Evolutionary conservation across 2,797 vertebrate genomes (phyloP), one percentile per base, ranked within the genome.

Genomic region (Huso huso): DNA sequence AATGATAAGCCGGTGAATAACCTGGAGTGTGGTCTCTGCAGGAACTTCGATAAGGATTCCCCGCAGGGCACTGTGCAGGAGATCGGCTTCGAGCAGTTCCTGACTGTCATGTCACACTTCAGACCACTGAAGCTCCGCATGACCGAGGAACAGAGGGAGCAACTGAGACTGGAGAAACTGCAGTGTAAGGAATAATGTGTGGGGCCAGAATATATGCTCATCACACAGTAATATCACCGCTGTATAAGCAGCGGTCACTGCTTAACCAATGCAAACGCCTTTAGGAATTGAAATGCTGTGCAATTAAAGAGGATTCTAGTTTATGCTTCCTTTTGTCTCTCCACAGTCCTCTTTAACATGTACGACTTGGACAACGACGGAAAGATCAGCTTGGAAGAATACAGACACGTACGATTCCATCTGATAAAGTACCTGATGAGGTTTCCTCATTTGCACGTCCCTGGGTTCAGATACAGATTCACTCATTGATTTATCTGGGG

Each of bases 311-410:
- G 37, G 37, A 37, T 37, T 37, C 37, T 37, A 37, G 37, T 37
- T 37, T 37, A 4, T 37, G 37, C 37, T 37, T 37, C 37, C 37
- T 62, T 15, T 12, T 74, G 71, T 7, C 55, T 67, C 66, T 68
- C 50, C 62, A 48, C 77, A 98, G 95, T 99, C 80, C 87, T 98
- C 70, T 98, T 97, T 83, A 95, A 95, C 83, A 97, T 99, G 95
- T 95, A 98, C 0, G 96, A 99, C 83, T 93, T 91, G 0, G 93
- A 99, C 84, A 89, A 88, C 0, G 94, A 97, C 0, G 95, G 95
- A 65, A 88, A 84, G 76, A 98, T 99, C 84, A 95, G 93, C 0
- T 76, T 97, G 86, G 87, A 80, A 2, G 96, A 99, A 71, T 98
- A 97, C 77, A 87, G 90, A 86, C 91, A 88, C 78, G 96, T 96